Evolutionary conservation across 2,888 invertebrate species (phyloP).

Genomic region (Andricus curvator): DNA sequence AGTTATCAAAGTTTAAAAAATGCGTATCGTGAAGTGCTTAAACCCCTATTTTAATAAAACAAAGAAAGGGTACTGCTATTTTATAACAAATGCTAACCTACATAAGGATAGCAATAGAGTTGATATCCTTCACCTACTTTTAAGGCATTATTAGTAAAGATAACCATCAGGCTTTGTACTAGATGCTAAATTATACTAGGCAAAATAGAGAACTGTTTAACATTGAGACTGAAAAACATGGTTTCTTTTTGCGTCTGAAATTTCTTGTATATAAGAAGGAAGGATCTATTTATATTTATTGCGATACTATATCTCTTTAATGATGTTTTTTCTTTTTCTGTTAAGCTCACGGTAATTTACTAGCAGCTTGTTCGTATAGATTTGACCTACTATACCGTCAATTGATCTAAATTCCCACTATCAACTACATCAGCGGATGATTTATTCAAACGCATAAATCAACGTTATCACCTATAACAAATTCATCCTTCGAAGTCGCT

Average conservation of each 20-base stretch:
- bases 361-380: not conserved
- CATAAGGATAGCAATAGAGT: not conserved
- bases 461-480: not conserved
- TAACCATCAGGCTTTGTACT: constrained; percentile 20
- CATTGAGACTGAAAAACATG: not conserved
- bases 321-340: not conserved
- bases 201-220: not conserved
- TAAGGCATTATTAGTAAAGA: constrained; percentile 20
- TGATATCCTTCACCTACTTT: constrained; percentile 27
- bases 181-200: constrained; percentile 1
- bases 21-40: not conserved
- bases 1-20: not conserved
- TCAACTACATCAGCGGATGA: not conserved
- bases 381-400: not conserved
- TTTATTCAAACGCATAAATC: not conserved
- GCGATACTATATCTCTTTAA: not conserved
- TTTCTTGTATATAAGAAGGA: not conserved
- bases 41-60: not conserved
- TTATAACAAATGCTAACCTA: not conserved
- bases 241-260: not conserved
- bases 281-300: not conserved
- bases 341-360: not conserved
- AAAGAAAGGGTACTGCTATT: not conserved
- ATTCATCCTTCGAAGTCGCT: not conserved
- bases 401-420: not conserved